Percentiles rank a stretch among this genome's conserved stretches.
These are phyloP conservation scores for Mythimna albipuncta DNA, from an alignment of 2,888 invertebrate genomes.

Conservation along the genomic window DNA sequence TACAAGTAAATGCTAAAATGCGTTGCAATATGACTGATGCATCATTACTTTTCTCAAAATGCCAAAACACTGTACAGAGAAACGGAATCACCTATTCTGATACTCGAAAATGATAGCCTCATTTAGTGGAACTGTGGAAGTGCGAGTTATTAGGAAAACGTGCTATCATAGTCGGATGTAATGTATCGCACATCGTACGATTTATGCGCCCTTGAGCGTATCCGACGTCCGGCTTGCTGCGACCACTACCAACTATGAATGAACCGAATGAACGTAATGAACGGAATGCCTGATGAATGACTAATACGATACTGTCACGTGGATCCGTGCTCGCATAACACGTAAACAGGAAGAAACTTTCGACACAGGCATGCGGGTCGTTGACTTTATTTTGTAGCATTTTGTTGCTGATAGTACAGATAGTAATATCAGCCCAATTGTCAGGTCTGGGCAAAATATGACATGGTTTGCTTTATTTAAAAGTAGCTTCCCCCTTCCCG, in stretches of 20 bases:
- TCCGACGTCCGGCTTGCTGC: constrained; percentile 64
- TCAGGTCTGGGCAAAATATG: too few relatives aligned
- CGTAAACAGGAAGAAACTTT: constrained; percentile 73
- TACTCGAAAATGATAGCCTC: background rate
- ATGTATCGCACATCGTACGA: constrained; percentile 57
- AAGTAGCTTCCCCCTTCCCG: too few relatives aligned
- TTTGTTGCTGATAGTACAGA: background rate
- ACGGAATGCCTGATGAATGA: constrained; percentile 59
- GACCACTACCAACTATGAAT: constrained; percentile 69
- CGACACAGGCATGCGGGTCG: constrained; percentile 66
- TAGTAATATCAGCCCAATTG: background rate
- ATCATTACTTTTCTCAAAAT: background rate
- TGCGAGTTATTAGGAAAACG: constrained; percentile 26
- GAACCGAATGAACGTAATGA: constrained; percentile 38
- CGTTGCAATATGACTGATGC: background rate
- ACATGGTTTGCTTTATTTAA: too few relatives aligned
- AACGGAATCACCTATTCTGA: background rate
- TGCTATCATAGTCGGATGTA: constrained; percentile 29
- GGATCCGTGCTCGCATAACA: constrained; percentile 59
- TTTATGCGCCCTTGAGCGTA: constrained; percentile 82
- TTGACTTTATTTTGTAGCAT: constrained; percentile 61
- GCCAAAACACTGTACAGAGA: background rate
- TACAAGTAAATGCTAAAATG: background rate
- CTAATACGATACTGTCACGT: constrained; percentile 58
- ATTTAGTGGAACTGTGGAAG: constrained; percentile 13